phyloP scores from a whole-genome alignment of 2,888 invertebrate genomes.

The Metallyticus violacea region DNA sequence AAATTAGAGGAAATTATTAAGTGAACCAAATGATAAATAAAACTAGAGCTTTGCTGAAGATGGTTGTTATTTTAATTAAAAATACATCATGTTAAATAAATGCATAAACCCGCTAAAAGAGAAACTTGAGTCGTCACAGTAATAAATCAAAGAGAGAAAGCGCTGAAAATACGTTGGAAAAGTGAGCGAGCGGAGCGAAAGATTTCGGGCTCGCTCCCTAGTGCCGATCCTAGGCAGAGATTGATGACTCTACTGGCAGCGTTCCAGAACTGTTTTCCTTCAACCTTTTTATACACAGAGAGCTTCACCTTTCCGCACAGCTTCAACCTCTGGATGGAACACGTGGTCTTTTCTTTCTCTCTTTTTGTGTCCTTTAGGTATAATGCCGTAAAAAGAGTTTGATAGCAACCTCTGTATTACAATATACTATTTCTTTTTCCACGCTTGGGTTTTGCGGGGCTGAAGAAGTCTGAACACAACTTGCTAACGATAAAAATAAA shows the following conservation, averaged over 20 bases:
- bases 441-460: neutral
- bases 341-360: neutral
- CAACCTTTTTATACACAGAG: neutral
- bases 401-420: neutral
- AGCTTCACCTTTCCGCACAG: neutral
- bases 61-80: neutral
- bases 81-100: neutral
- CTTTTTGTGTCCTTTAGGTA: too few relatives aligned
- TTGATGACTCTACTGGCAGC: conserved; percentile 5
- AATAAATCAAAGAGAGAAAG: too few relatives aligned
- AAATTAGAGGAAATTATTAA: too few relatives aligned
- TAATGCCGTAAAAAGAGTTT: neutral
- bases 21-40: too few relatives aligned
- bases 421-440: neutral
- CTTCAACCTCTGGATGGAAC: neutral
- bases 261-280: conserved; percentile 3
- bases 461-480: neutral
- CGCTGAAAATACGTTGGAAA: neutral
- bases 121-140: too few relatives aligned
- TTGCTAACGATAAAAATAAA: too few relatives aligned
- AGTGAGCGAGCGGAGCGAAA: neutral
- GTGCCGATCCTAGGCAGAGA: neutral
- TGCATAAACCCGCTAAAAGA: neutral
- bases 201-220: neutral
- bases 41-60: neutral